These are phyloP conservation scores for Marmota flaviventris DNA, from an alignment of 2,113 vertebrate species.

Conservation along the genomic window DNA sequence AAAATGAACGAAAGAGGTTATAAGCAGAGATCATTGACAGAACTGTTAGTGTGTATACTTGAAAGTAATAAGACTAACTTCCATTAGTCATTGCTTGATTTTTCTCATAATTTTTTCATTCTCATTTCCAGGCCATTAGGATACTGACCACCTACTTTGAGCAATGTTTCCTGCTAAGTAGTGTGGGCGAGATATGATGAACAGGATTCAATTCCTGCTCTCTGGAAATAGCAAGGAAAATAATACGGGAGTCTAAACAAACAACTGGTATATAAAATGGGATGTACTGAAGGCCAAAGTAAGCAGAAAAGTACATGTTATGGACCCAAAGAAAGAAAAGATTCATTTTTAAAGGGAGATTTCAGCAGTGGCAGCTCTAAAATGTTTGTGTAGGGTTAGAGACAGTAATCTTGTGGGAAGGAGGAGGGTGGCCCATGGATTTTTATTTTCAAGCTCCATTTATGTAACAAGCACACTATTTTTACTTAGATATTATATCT, in stretches of 20 bases:
- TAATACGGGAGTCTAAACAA: neutral
- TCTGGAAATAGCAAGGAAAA: constrained; percentile 12
- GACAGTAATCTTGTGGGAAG: neutral
- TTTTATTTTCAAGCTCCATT: constrained; percentile 26
- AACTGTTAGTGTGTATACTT: neutral
- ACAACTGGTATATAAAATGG: neutral
- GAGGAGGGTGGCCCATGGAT: neutral
- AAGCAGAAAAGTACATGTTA: neutral
- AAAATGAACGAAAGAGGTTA: constrained; percentile 40
- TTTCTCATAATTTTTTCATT: constrained; percentile 2
- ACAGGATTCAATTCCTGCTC: neutral
- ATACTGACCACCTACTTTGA: neutral
- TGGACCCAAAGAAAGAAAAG: neutral
- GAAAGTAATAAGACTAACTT: neutral
- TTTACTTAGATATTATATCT: neutral
- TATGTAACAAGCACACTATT: neutral
- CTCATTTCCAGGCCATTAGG: neutral
- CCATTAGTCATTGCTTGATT: neutral
- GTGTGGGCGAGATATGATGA: neutral
- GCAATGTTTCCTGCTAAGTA: neutral
- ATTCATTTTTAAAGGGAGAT: constrained; percentile 10
- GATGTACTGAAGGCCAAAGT: neutral
- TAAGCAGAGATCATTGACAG: neutral
- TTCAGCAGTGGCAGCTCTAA: neutral
- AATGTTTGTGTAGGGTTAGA: neutral